Base-by-base conservation (phyloP, 2,113 vertebrate species). In the Seriola aureovittata region DNA sequence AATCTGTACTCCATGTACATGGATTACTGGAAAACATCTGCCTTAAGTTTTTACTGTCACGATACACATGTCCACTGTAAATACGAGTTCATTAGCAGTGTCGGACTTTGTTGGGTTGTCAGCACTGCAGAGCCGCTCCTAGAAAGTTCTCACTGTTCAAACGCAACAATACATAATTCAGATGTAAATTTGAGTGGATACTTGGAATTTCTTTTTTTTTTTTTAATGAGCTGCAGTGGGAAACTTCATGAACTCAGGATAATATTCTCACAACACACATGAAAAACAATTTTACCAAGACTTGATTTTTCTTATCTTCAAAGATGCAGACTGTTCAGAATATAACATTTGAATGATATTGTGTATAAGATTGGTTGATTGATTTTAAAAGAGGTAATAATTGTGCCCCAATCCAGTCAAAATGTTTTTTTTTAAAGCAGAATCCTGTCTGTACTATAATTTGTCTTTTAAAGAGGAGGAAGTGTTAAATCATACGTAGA, bases 31-130 rank as follows among this genome's bases (percentile, higher is more conserved):
- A 44, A 50, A 75, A 66, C 4, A 57, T 13, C 29, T 23, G 86
- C 86, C 86, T 91, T 89, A 71, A 84, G 29, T 55, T 70, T 5
- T 69, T 64, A 5, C 34, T 71, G 46, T 69, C 25, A n/a, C 12
- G 4, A 0, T 16, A 72, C 1, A 19, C 17, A 3, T 3, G 58
- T 63, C 42, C n/a, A 32, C 54, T 73, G 34, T 70, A 52, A 1
- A 62, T 48, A 59, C 5, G 5, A 34, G 34, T 57, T 23, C 7
- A 0, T 42, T n/a, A n/a, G 2, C 16, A 32, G 8, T 11, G 48
- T 8, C 21, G 34, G 67, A 44, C 17, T 25, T 25, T 13, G 9
- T 58, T 19, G 16, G 17, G 4, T 2, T 14, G 11, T 38, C 23
- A 8, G 34, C 29, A 34, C 3, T 8, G 66, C 50, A 57, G n/a